These are phyloP conservation scores for Pyrocephalus nanus DNA, from an alignment of 2,797 vertebrate species.

Conservation along the genomic window DNA sequence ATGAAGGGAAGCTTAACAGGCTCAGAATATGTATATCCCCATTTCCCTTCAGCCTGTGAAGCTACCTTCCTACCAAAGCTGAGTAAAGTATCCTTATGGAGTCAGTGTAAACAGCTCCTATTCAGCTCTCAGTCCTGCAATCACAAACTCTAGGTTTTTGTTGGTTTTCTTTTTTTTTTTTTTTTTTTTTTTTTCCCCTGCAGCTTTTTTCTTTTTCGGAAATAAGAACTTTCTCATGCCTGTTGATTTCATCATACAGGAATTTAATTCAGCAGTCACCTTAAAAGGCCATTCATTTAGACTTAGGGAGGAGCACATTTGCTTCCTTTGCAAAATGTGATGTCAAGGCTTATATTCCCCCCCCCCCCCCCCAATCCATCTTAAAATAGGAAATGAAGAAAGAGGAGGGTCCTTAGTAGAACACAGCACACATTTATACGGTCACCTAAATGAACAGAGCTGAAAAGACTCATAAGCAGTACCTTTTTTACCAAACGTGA, in stretches of 20 bases:
- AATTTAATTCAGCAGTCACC: constrained; percentile 59
- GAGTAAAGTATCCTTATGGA: neutral
- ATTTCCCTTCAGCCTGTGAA: constrained; percentile 63
- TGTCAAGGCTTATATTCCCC: neutral
- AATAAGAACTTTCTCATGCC: constrained; percentile 29
- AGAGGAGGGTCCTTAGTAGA: neutral
- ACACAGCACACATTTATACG: neutral
- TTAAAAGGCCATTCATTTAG: constrained; percentile 65
- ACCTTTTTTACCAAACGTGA: neutral
- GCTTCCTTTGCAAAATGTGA: constrained; percentile 48
- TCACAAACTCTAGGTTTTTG: neutral
- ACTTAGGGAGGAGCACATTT: constrained; percentile 33
- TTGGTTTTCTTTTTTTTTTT: too few species aligned
- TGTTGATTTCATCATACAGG: constrained; percentile 51
- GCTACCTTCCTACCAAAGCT: constrained; percentile 51
- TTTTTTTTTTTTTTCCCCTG: neutral
- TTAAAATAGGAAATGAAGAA: constrained; percentile 10
- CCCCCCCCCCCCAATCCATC: neutral
- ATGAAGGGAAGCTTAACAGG: constrained; percentile 70
- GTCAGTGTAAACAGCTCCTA: constrained; percentile 7
- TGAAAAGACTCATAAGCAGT: neutral
- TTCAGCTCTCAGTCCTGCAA: constrained; percentile 3
- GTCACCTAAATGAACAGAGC: neutral
- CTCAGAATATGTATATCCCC: constrained; percentile 49
- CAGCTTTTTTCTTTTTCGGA: constrained; percentile 20